Base-by-base conservation (phyloP, 2,113 vertebrate species). In the Chelonoidis abingdonii region DNA sequence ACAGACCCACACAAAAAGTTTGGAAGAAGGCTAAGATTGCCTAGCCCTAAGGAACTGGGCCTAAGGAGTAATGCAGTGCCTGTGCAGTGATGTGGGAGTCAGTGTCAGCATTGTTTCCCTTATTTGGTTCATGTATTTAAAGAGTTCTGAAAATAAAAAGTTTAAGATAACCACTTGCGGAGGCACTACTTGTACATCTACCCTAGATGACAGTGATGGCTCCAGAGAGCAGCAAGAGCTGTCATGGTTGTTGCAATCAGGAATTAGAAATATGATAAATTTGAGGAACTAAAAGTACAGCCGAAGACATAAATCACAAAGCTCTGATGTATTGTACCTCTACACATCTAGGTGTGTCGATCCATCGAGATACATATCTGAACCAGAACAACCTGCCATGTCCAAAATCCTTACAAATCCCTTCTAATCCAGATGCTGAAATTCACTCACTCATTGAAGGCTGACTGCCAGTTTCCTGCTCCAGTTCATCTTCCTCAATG, bases 401-500 rank as follows among this genome's bases (percentile, higher is more conserved):
- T 44, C 22, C 21, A 41, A 31, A 57, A 65, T 49, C 27, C 65
- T 72, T n/a, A 72, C n/a, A 35, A 49, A 52, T 35, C 9, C 56
- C 49, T 52, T 29, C 21, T 86, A 11, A 41, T 76, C 2, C 56
- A 12, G 50, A 13, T 13, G 31, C 5, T 9, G 10, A 27, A 21
- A 41, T 1, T 24, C 35, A 98, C 99, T 98, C 93, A 98, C 98
- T 94, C 92, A 98, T 98, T 22, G 98, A 98, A 49, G 98, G 97
- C 90, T 98, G 98, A 52, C 97, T 96, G 25, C 97, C 97, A 0
- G 83, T 83, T 80, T 99, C 98, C 87, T 98, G 98, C 95, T 99
- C 98, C 93, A 98, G 96, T 94, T 99, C 98, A 24, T 98, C 99
- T 92, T 99, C 98, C 94, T 98, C 98, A 10, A 99, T 98, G 95